These are phyloP conservation scores for Gadus macrocephalus DNA, from an alignment of 2,113 vertebrate genomes.

Conservation along the genomic window DNA sequence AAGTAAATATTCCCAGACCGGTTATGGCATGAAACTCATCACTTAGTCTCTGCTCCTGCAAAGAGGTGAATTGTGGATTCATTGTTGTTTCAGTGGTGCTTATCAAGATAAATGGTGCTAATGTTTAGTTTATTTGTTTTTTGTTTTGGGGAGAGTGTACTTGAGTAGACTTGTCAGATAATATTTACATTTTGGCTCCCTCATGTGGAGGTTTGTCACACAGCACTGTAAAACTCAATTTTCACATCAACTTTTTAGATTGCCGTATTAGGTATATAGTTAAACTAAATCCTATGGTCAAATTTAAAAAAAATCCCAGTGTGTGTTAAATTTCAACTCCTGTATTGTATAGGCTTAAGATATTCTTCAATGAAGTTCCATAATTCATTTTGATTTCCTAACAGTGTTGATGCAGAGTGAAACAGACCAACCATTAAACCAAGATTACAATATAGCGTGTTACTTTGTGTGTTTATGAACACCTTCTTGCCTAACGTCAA, in stretches of 20 bases:
- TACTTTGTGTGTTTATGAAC: constrained; percentile 15
- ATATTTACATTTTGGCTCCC: constrained; percentile 62
- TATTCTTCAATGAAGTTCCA: constrained; percentile 38
- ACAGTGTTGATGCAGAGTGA: constrained; percentile 42
- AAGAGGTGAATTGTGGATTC: constrained; percentile 53
- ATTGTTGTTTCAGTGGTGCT: constrained; percentile 61
- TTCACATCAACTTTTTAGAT: constrained; percentile 58
- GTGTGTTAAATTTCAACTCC: constrained; percentile 32
- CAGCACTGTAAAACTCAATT: constrained; percentile 44
- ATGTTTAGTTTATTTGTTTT: constrained; percentile 62
- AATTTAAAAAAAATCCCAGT: constrained; percentile 16
- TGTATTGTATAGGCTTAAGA: constrained; percentile 35
- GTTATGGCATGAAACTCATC: no score
- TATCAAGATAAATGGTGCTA: constrained; percentile 69
- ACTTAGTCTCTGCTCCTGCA: constrained; percentile 37
- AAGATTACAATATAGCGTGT: constrained; percentile 38
- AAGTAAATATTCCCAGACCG: no score
- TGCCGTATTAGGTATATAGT: constrained; percentile 21
- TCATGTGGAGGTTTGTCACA: constrained; percentile 40
- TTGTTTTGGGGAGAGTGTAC: constrained; percentile 12
- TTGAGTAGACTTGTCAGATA: constrained; percentile 43
- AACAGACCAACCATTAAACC: constrained; percentile 50
- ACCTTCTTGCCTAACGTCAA: no score
- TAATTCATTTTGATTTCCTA: constrained; percentile 37
- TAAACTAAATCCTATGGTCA: constrained; percentile 17